Evolutionary conservation across 2,113 vertebrate species (phyloP), one percentile per base, ranked within the genome.

Genomic region (Trinectes maculatus): DNA sequence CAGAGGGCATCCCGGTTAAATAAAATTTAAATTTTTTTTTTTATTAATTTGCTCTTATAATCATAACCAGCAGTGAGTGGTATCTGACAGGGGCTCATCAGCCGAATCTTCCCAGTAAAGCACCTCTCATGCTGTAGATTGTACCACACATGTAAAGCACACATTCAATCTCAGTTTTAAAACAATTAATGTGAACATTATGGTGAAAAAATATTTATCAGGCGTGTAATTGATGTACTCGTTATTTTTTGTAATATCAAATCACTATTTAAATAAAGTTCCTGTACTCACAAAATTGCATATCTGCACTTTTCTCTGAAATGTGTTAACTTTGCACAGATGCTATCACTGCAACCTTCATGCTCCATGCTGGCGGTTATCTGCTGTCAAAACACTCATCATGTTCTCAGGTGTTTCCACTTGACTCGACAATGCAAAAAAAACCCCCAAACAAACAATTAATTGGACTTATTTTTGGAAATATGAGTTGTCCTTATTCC

Each of bases 251-350:
- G 92, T 92, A 93, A 85, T 94, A 93, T 93, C 91, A 94, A 96
- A 96, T 93, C 93, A 96, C 93, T 96, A 96, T 98, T 98, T 97
- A 97, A 92, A 98, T 98, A 98, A 96, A 96, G 91, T 93, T 94
- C 92, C 54, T 84, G 92, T 95, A 94, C 93, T 93, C 95, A 91
- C 81, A 22, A 49, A 24, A 51, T 2, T 36, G 19, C 44, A 21
- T 4, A 3, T 48, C 10, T 59, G 54, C 76, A 48, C 74, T 34
- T 67, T 15, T 74, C 26, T 75, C 33, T 26, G 1, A 6, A n/a
- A 26, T 54, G 34, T 60, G 42, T 25, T 19, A 62, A 36, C 25
- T 46, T 21, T 6, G 43, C 21, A n/a, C 40, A 47, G 22, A 25
- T 47, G 18, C 22, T 64, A 71, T 67, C 39, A 53, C 22, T 18